Percentiles rank a stretch among this genome's conserved stretches.
Evolutionary conservation across 2,888 invertebrate genomes (phyloP).

Genomic region (Psylliodes chrysocephalus): DNA sequence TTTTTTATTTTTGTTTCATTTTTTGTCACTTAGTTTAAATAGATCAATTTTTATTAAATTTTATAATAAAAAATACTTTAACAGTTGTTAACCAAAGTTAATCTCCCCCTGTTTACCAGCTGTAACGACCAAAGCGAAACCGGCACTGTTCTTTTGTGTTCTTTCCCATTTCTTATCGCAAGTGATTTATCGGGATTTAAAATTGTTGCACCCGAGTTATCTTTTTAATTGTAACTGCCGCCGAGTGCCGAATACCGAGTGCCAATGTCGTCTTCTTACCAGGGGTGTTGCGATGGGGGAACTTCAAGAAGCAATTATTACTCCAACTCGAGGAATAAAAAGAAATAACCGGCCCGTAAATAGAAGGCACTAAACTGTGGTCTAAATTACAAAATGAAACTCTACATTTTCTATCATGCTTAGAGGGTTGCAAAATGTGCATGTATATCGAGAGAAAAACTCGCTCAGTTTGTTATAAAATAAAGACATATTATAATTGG

Average conservation of each 20-base stretch:
- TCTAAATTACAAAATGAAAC: no score
- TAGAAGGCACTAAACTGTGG: no score
- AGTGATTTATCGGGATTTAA: constrained; percentile 53
- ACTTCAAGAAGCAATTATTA: constrained; percentile 6
- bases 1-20: no score
- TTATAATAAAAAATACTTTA: no score
- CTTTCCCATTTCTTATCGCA: constrained; percentile 37
- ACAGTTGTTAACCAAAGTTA: no score
- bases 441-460: no score
- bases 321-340: neutral
- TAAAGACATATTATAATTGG: no score
- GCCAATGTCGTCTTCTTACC: constrained; percentile 20
- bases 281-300: constrained; percentile 9
- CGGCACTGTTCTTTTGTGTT: constrained; percentile 32
- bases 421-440: no score
- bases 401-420: no score
- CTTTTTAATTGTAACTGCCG: constrained; percentile 59
- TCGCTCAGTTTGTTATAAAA: no score
- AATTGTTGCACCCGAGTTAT: constrained; percentile 58
- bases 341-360: neutral
- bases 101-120: neutral
- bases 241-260: constrained; percentile 28
- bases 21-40: no score
- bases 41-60: no score
- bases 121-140: constrained; percentile 4